These are phyloP conservation scores for Anolis apletophallus DNA, from an alignment of 2,797 vertebrate species.

Conservation along the genomic window DNA sequence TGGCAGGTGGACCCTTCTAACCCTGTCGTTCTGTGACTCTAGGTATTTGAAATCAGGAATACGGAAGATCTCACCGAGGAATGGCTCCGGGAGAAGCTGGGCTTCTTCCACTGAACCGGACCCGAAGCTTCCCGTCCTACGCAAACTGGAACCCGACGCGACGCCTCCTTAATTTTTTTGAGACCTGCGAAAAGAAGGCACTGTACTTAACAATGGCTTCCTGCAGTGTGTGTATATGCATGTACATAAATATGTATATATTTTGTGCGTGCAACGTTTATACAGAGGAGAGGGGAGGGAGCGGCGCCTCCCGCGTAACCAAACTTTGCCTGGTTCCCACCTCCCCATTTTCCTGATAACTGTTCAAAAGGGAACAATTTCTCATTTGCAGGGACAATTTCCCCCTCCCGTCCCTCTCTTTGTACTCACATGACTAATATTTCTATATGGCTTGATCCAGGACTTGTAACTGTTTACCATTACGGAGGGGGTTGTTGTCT, in stretches of 20 bases:
- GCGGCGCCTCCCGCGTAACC: conserved; percentile 76
- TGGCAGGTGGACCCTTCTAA: too few relatives aligned
- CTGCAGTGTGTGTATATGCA: conserved; percentile 74
- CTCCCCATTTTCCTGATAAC: conserved; percentile 61
- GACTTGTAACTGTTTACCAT: conserved; percentile 72
- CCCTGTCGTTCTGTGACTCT: background rate
- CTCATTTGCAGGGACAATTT: conserved; percentile 74
- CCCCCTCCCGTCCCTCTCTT: conserved; percentile 72
- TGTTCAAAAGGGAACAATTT: conserved; percentile 72
- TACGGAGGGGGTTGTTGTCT: background rate
- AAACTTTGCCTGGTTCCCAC: conserved; percentile 76
- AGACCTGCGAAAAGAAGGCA: conserved; percentile 72
- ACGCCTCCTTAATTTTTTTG: conserved; percentile 68
- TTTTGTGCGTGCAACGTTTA: conserved; percentile 73
- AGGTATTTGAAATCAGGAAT: conserved; percentile 88
- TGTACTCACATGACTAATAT: conserved; percentile 79
- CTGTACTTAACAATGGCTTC: conserved; percentile 80
- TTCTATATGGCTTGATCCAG: conserved; percentile 74
- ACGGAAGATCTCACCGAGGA: conserved; percentile 92
- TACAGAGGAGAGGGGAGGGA: conserved; percentile 71
- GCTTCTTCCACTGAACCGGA: conserved; percentile 84
- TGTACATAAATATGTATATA: conserved; percentile 24
- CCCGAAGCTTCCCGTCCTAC: conserved; percentile 76
- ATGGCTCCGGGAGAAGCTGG: conserved; percentile 90
- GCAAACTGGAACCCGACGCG: conserved; percentile 80